Conservation (phyloP, 2,113 vertebrate genomes). For the Lipotes vexillifer region DNA sequence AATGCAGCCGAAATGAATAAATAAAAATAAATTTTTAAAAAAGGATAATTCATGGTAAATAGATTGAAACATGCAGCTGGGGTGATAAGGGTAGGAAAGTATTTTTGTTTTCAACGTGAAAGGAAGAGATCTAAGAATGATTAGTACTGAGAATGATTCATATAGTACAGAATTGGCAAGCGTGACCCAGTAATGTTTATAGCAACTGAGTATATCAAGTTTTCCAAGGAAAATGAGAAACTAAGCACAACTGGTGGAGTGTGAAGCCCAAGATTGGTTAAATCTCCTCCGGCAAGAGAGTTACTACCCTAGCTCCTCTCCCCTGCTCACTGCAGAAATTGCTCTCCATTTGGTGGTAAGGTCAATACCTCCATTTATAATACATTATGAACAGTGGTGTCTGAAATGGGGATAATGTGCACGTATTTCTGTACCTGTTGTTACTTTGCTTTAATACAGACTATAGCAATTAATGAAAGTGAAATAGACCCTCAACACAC, state of each 20-base stretch:
- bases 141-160: neutral
- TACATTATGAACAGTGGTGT: neutral
- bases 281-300: neutral
- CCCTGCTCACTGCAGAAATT: neutral
- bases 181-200: neutral
- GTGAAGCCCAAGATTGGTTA: conserved; percentile 36
- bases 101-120: conserved; percentile 25
- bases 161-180: neutral
- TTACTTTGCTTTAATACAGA: neutral
- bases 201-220: neutral
- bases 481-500: neutral
- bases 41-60: neutral
- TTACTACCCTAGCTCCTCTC: neutral
- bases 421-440: neutral
- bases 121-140: conserved; percentile 19
- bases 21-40: neutral
- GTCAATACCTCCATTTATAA: neutral
- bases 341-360: neutral
- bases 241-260: neutral
- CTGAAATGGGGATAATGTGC: neutral
- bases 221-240: conserved; percentile 41
- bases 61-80: neutral
- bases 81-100: neutral
- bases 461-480: neutral
- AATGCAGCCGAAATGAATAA: too few relatives aligned